Base-by-base conservation (phyloP, 2,113 vertebrate genomes). In the Ceratotherium simum region DNA sequence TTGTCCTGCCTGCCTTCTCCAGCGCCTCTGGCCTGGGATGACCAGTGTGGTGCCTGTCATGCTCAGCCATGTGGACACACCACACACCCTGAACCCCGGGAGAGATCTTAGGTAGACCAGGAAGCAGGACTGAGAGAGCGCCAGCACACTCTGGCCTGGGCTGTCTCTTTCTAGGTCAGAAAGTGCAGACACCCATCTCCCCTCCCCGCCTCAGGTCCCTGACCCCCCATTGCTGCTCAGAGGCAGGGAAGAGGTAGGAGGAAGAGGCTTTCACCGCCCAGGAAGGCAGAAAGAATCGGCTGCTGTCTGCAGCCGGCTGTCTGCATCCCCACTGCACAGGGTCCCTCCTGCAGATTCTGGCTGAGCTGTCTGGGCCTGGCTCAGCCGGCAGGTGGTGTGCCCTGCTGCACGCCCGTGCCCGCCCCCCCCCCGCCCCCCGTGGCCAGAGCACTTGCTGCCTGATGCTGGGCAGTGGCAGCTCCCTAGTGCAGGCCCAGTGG, bases 351-450 rank as follows among this genome's bases (percentile, higher is more conserved):
- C 31, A 7, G 72, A 2, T 29, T 18, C 12, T 33, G 18, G 48
- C 58, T 5, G 14, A n/a, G 46, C 48, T 23, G 36, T 25, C 17
- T 1, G 20, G 9, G 27, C 69, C 48, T 6, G 60, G 29, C 21
- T 1, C 1, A 14, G 42, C 7, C 29, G 51, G 33, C 0, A 2
- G n/a, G 9, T 56, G 13, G 42, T 16, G 6, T 8, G 73, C 11
- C 14, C 23, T 13, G 11, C 29, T 48, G 60, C 82, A 27, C 1
- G 2, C 36, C 51, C 0, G 0, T 42, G 3, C n/a, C 64, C n/a
- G n/a, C n/a, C 3, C 39, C 39, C 39, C 42, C 42, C 42, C 42
- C 5, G 4, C 42, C 81, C 39, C 33, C 12, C 1, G 4, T 23
- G 58, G 76, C 27, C 5, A 1, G 31, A 10, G 39, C 1, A 0